A percentile compares a stretch with the other conserved stretches of the same genome.
Conservation (phyloP, 2,888 invertebrate genomes). For the Pherbina coryleti region DNA sequence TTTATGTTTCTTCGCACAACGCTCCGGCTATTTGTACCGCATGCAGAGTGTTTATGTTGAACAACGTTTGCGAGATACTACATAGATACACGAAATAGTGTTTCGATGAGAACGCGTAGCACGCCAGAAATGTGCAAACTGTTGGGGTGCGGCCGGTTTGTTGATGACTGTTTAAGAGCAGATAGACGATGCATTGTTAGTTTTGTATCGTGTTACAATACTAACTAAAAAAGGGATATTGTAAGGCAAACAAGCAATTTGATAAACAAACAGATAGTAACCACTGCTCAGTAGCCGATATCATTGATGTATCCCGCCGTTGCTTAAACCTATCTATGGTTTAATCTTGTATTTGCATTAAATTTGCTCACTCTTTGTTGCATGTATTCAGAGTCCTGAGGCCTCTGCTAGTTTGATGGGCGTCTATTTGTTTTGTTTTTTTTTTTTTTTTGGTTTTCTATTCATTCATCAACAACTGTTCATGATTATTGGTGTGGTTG, state of each 20-base stretch:
- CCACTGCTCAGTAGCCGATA: neutral
- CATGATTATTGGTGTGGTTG: neutral
- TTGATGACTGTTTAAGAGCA: slow-evolving; percentile 2
- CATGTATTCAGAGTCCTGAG: neutral
- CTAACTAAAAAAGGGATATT: too few relatives aligned
- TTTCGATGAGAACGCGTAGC: neutral
- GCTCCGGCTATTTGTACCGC: neutral
- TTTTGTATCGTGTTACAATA: too few relatives aligned
- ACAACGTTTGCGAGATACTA: neutral
- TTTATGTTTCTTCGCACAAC: slow-evolving; percentile 26
- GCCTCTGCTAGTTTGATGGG: neutral
- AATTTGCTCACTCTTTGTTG: slow-evolving; percentile 28
- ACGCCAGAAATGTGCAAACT: slow-evolving; percentile 17
- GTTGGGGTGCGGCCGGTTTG: slow-evolving; percentile 30
- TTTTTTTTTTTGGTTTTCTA: neutral
- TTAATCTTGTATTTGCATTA: slow-evolving; percentile 4
- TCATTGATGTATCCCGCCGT: neutral
- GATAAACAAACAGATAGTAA: slow-evolving; percentile 3
- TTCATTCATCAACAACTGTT: neutral
- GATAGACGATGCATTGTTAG: neutral
- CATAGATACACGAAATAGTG: neutral
- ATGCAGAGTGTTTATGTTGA: slow-evolving; percentile 4
- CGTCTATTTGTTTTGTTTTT: neutral
- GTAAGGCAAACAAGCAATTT: too few relatives aligned
- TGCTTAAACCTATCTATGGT: neutral